Percentiles rank a stretch among this genome's conserved stretches.
phyloP scores from a whole-genome alignment of 2,113 vertebrate species.

The Epinephelus cyanopodus region DNA sequence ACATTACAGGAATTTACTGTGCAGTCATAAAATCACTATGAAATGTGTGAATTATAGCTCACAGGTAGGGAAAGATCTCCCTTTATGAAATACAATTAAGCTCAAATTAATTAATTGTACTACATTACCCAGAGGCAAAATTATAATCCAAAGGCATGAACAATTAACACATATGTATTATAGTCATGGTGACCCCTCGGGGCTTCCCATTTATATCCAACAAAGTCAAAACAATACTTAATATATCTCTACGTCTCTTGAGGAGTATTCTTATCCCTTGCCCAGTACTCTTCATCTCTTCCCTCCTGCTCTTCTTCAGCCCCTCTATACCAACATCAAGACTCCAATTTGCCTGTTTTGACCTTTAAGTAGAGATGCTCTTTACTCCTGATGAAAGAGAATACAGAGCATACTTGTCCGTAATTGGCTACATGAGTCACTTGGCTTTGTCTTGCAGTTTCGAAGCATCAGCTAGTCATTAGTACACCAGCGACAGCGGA shows the following conservation, averaged over 20 bases:
- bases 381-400: constrained; percentile 62
- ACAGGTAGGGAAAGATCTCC: constrained; percentile 31
- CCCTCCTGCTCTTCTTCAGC: constrained; percentile 28
- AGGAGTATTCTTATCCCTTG: constrained; percentile 13
- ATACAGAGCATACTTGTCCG: constrained; percentile 34
- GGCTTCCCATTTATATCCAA: constrained; percentile 12
- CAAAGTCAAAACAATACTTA: constrained; percentile 47
- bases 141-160: constrained; percentile 42
- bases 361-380: constrained; percentile 75
- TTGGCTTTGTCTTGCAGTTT: constrained; percentile 64
- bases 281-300: constrained; percentile 6
- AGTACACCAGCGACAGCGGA: constrained; percentile 45
- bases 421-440: constrained; percentile 73
- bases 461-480: constrained; percentile 59
- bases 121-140: constrained; percentile 25
- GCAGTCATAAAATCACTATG: neutral
- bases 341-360: constrained; percentile 70
- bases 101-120: constrained; percentile 39
- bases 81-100: constrained; percentile 31
- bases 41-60: constrained; percentile 25
- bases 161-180: constrained; percentile 34
- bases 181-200: constrained; percentile 8
- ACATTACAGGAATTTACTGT: neutral
- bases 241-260: neutral
- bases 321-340: constrained; percentile 22